Evolutionary conservation across 2,113 vertebrate genomes (phyloP).

Genomic region (Oophaga pumilio): DNA sequence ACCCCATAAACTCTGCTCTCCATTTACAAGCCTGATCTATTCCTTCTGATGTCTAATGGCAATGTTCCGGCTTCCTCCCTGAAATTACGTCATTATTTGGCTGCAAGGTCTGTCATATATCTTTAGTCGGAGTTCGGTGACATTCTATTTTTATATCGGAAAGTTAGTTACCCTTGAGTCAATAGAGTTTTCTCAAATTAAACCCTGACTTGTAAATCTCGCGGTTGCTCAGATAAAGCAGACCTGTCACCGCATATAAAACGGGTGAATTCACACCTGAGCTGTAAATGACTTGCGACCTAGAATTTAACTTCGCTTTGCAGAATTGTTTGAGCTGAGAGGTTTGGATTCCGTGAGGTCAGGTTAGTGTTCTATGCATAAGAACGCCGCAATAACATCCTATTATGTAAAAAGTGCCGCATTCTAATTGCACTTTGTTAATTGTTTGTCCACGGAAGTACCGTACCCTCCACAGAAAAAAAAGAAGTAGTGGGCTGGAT

Average conservation of each 20-base stretch:
- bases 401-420: not conserved
- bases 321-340: not conserved
- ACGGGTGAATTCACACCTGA: slow-evolving; percentile 2
- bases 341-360: not conserved
- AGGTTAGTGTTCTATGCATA: not conserved
- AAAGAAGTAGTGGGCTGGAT: too few relatives aligned
- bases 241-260: not conserved
- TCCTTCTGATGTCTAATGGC: slow-evolving; percentile 31
- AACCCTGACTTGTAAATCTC: slow-evolving; percentile 22
- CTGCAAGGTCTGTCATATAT: slow-evolving; percentile 46
- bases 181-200: slow-evolving; percentile 16
- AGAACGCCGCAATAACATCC: too few relatives aligned
- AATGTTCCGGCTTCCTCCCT: slow-evolving; percentile 19
- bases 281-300: slow-evolving; percentile 1
- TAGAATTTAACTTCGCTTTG: not conserved
- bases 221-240: not conserved
- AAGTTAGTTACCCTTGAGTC: slow-evolving; percentile 26
- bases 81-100: slow-evolving; percentile 29
- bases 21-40: slow-evolving; percentile 35
- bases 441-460: too few relatives aligned
- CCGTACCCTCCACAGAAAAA: too few relatives aligned
- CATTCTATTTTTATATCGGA: slow-evolving; percentile 9
- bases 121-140: slow-evolving; percentile 41
- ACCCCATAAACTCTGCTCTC: slow-evolving; percentile 1
- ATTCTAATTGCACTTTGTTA: not conserved